phyloP scores from a whole-genome alignment of 2,888 invertebrate species.

The Chalcis sispes region DNA sequence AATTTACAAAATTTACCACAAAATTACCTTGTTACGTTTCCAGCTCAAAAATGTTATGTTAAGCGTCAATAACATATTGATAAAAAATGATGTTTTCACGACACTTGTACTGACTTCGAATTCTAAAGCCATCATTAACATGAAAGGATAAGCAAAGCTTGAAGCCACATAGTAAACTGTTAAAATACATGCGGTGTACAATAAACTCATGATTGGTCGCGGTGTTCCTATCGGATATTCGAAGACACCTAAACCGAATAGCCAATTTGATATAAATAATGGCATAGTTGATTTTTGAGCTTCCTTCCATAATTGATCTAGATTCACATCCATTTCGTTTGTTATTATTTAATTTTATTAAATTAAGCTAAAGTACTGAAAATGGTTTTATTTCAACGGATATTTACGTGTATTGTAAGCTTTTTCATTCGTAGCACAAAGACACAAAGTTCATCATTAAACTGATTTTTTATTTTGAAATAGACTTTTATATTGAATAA shows the following conservation, averaged over 20 bases:
- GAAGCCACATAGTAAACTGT: background rate
- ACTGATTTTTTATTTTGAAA: no score
- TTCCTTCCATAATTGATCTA: background rate
- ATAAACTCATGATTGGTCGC: background rate
- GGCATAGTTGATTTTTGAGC: conserved; percentile 3
- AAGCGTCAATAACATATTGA: background rate
- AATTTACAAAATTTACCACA: no score
- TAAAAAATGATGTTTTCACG: no score
- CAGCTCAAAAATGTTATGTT: background rate
- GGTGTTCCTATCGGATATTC: conserved; percentile 31
- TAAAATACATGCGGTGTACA: background rate
- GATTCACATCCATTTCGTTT: no score
- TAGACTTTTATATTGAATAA: no score
- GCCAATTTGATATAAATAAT: conserved; percentile 1
- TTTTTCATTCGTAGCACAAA: no score
- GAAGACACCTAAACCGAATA: conserved; percentile 36
- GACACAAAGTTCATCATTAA: no score
- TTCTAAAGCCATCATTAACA: background rate
- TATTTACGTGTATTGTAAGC: no score
- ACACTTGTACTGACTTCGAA: no score
- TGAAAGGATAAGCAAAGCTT: background rate
- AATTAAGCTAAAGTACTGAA: no score
- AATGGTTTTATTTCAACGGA: no score
- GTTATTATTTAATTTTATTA: no score
- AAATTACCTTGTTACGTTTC: background rate